Base-by-base conservation (phyloP, 2,888 invertebrate genomes). In the Macrostomum cliftonense region DNA sequence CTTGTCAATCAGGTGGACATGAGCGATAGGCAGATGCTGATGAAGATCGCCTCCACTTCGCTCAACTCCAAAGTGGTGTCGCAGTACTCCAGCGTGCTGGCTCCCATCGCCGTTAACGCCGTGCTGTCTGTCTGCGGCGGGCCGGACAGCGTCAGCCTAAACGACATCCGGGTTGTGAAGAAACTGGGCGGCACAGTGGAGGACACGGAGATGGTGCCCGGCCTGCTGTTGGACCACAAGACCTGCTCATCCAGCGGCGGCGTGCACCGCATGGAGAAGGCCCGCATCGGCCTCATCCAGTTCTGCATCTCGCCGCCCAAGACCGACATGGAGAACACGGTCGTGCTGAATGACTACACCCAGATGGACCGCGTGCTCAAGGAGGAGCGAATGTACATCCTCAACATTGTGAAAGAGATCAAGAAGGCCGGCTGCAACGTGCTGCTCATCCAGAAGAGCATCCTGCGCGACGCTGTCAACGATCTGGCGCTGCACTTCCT, bases 231-330 rank as follows among this genome's bases (percentile, higher is more conserved):
- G 59, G 82, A 87, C 12, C 87, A 86, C 64, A 82, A 81, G 62
- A 78, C 85, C 1, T 78, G 84, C 47, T 86, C 89, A 61, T 67
- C 70, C 37, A 78, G 82, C 19, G 88, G 85, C 64, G 93, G 91
- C 0, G 91, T 93, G 0, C 83, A 81, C 61, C 79, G 82, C 58
- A 77, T 97, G 52, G 95, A 97, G 70, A 95, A 95, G 68, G 95
- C 93, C 7, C 95, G 91, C 74, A 88, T 99, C 71, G 97, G 85
- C 52, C 78, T 99, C 14, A 95, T 99, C 57, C 97, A 99, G 71
- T 99, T 99, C 73, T 99, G 97, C 69, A 86, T 99, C 69, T 97
- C 97, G 13, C 87, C 97, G 47, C 97, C 97, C 9, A 99, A 99
- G 74, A 97, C 97, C 49, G 95, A 99, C 71, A 72, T 73, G 71